Conservation (phyloP, 1,140 invertebrate genomes). For the Ptiloglossa arizonensis region DNA sequence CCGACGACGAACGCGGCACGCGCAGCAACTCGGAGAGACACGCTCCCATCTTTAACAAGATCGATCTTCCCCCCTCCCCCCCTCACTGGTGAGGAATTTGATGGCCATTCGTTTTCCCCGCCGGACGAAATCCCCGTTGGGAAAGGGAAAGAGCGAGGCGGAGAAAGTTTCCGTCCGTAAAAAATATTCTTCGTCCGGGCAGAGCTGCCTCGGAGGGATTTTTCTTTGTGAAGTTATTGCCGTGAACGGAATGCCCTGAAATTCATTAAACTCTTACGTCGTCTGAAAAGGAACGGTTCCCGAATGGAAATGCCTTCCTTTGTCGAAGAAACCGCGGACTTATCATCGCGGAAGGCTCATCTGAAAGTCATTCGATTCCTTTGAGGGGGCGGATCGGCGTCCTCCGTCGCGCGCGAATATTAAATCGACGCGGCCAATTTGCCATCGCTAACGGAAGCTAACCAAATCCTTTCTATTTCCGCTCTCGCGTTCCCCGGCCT, state of each 20-base stretch:
- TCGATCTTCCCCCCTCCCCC: constrained; percentile 4
- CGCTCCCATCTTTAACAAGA: constrained; percentile 6
- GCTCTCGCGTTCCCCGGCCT: too few relatives aligned
- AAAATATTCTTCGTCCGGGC: constrained; percentile 35
- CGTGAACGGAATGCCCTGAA: constrained; percentile 28
- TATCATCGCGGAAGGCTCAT: constrained; percentile 36
- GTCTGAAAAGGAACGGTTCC: not conserved
- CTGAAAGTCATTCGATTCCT: constrained; percentile 50
- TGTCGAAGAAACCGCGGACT: constrained; percentile 1
- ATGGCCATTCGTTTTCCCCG: not conserved
- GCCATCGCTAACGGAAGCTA: not conserved
- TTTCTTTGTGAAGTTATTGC: constrained; percentile 11
- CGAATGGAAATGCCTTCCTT: constrained; percentile 1
- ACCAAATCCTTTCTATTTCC: not conserved
- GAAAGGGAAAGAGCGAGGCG: not conserved
- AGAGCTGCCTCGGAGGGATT: not conserved
- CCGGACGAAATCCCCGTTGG: not conserved
- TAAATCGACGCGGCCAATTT: constrained; percentile 31
- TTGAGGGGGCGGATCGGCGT: constrained; percentile 25
- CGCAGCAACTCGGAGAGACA: not conserved
- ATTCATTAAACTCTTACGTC: constrained; percentile 49
- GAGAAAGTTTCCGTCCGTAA: not conserved
- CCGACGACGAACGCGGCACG: not conserved
- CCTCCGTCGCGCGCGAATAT: not conserved
- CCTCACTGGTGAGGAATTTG: constrained; percentile 26